Evolutionary conservation across 2,888 invertebrate species (phyloP).

Genomic region (Dromius quadrimaculatus): DNA sequence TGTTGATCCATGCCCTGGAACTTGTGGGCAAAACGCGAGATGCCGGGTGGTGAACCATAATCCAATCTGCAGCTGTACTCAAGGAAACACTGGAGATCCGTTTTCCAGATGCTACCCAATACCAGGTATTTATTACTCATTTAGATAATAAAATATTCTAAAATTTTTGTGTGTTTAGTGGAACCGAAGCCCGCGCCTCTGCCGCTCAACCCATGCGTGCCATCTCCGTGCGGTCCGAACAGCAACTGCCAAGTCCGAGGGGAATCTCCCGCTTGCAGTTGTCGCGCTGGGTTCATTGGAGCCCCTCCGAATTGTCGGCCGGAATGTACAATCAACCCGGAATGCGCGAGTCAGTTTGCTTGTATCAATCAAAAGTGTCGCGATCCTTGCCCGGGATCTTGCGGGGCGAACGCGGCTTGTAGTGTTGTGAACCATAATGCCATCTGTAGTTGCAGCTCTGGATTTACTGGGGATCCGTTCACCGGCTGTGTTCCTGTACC

Average conservation of each 20-base stretch:
- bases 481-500: slow-evolving; percentile 73
- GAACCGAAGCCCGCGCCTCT: slow-evolving; percentile 5
- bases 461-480: slow-evolving; percentile 84
- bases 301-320: slow-evolving; percentile 77
- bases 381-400: slow-evolving; percentile 78
- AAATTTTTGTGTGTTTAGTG: background rate
- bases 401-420: slow-evolving; percentile 77
- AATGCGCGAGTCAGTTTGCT: slow-evolving; percentile 76
- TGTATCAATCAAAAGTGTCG: slow-evolving; percentile 80
- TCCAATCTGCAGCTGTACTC: slow-evolving; percentile 82
- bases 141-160: background rate
- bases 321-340: slow-evolving; percentile 78
- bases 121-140: slow-evolving; percentile 62
- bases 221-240: slow-evolving; percentile 78
- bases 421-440: slow-evolving; percentile 79
- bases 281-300: slow-evolving; percentile 73
- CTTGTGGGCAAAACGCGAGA: slow-evolving; percentile 80
- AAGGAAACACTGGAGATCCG: slow-evolving; percentile 80
- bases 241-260: slow-evolving; percentile 65
- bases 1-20: slow-evolving; percentile 82
- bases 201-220: slow-evolving; percentile 73
- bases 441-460: slow-evolving; percentile 77
- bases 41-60: slow-evolving; percentile 85
- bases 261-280: slow-evolving; percentile 71
- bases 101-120: slow-evolving; percentile 76